Percentiles rank a stretch among this genome's conserved stretches.
phyloP scores from a whole-genome alignment of 1,140 invertebrate species.

The Habropoda laboriosa region DNA sequence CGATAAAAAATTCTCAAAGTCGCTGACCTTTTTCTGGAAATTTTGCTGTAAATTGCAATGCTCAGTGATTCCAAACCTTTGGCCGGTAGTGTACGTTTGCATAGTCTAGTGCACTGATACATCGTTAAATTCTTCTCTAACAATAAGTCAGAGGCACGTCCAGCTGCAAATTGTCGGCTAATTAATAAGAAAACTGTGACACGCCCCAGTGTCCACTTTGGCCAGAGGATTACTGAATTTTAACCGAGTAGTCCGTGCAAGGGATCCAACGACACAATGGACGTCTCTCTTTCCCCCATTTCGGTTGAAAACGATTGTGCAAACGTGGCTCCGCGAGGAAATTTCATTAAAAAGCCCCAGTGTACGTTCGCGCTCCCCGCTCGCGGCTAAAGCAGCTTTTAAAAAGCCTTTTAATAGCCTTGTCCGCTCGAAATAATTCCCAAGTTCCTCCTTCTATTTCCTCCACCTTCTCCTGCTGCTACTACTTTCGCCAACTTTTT shows the following conservation, averaged over 20 bases:
- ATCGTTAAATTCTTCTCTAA: not conserved
- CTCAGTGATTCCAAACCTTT: no score
- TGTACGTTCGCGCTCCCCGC: not conserved
- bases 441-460: slow-evolving; percentile 6
- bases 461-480: not conserved
- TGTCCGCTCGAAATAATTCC: slow-evolving; percentile 32
- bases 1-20: no score
- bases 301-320: slow-evolving; percentile 27
- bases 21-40: no score
- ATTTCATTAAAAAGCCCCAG: slow-evolving; percentile 35
- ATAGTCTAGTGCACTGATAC: no score
- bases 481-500: slow-evolving; percentile 5
- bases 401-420: slow-evolving; percentile 43
- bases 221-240: slow-evolving; percentile 22
- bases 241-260: slow-evolving; percentile 3
- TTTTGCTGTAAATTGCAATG: no score
- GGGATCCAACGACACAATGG: slow-evolving; percentile 35
- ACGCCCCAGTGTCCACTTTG: not conserved
- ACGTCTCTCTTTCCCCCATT: not conserved
- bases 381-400: slow-evolving; percentile 27
- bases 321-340: slow-evolving; percentile 36
- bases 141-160: not conserved
- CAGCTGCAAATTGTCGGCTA: slow-evolving; percentile 8
- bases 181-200: slow-evolving; percentile 34
- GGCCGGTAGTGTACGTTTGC: no score